Evolutionary conservation across 30 jellyfish, hydroid and myxozoan species (phyloP).

Genomic region (Aurelia coerulea): DNA sequence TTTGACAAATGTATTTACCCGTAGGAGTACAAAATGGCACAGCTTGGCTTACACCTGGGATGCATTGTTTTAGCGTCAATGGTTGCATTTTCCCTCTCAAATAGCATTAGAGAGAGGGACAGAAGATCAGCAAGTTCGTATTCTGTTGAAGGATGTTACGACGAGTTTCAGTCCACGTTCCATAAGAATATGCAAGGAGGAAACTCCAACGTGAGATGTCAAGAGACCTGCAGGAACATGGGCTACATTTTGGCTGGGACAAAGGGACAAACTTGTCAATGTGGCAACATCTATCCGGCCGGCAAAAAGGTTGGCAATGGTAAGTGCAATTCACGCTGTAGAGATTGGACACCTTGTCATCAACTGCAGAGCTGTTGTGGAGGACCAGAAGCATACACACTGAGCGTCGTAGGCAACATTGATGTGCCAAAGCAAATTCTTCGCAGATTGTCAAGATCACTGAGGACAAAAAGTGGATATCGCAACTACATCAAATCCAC

Average conservation of each 20-base stretch:
- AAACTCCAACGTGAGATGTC: conserved; percentile 20
- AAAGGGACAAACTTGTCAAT: conserved; percentile 14
- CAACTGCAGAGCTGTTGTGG: conserved; percentile 17
- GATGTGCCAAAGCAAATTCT: conserved; percentile 7
- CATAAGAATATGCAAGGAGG: background rate
- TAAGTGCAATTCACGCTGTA: background rate
- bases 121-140: conserved; percentile 7
- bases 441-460: background rate
- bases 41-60: too few relatives aligned
- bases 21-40: too few relatives aligned
- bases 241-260: conserved; percentile 38
- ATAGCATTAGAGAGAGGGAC: too few relatives aligned
- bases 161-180: background rate
- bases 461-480: background rate
- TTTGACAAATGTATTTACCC: too few relatives aligned
- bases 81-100: too few relatives aligned
- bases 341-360: conserved; percentile 10
- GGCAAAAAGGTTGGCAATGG: conserved; percentile 2
- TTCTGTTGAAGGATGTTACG: conserved; percentile 5
- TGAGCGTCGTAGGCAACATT: conserved; percentile 46
- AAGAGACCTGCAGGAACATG: background rate
- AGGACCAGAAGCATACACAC: conserved; percentile 5
- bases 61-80: too few relatives aligned
- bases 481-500: background rate
- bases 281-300: conserved; percentile 21